phyloP scores from a whole-genome alignment of 1,140 invertebrate species.

The Aporrectodea caliginosa region DNA sequence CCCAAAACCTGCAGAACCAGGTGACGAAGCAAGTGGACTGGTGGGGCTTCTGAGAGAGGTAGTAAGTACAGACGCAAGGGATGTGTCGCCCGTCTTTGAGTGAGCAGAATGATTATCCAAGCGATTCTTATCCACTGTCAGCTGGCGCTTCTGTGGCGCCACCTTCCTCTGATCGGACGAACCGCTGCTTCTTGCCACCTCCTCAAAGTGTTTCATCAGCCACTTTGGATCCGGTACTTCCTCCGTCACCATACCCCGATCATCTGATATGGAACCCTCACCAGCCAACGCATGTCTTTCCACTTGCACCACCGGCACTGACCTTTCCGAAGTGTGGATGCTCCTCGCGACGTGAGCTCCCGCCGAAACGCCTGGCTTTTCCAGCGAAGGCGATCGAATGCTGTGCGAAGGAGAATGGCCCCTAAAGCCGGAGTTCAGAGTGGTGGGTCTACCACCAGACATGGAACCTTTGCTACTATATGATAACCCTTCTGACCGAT shows the following conservation, averaged over 20 bases:
- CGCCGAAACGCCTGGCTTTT: too few species aligned
- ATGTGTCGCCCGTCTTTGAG: too few species aligned
- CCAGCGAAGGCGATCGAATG: neutral
- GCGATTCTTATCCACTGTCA: too few species aligned
- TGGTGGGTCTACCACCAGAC: neutral
- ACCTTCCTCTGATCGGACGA: neutral
- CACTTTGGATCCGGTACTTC: conserved; percentile 18
- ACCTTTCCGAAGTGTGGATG: too few species aligned
- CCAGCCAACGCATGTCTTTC: neutral
- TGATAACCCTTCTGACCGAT: neutral
- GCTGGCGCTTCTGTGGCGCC: too few species aligned
- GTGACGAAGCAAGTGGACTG: too few species aligned
- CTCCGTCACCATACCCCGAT: neutral
- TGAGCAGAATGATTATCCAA: too few species aligned
- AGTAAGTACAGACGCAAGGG: too few species aligned
- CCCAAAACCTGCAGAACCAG: too few species aligned
- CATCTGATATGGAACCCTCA: neutral
- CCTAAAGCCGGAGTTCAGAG: neutral
- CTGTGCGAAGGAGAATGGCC: neutral
- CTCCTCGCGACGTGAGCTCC: too few species aligned
- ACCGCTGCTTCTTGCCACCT: conserved; percentile 2
- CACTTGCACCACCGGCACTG: neutral
- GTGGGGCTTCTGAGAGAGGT: too few species aligned
- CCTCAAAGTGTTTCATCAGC: conserved; percentile 20
- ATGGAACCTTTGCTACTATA: too few species aligned